Base-by-base conservation (phyloP, 1,140 invertebrate species). In the Lepidurus apus region DNA sequence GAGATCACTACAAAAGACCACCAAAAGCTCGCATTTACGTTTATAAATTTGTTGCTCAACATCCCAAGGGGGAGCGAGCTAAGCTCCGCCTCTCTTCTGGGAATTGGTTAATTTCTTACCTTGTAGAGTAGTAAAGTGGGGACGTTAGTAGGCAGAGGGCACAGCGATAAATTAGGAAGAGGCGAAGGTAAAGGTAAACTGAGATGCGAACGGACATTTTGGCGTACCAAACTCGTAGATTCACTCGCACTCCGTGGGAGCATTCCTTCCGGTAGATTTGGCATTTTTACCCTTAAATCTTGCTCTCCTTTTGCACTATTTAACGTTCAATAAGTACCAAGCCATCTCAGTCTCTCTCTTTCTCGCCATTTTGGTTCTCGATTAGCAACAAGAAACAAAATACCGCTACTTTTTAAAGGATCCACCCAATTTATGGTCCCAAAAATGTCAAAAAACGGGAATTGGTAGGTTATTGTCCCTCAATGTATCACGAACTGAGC, bases 101-200 rank as follows among this genome's bases (percentile, higher is more conserved):
- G 34, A 34, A 34, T 34, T 34, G 34, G 34, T 34, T 34, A 34
- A 34, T 65, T 6, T 11, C 53, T 65, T 65, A 65, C 53, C 53
- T 65, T 65, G 21, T 65, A 65, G 53, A 65, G 53, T n/a, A 65
- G 53, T 21, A 65, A 13, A 65, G 53, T 65, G 21, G 53, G 53
- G 53, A 65, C 53, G 53, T 65, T 65, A 65, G 53, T 65, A 65
- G 53, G 53, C 53, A 65, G 53, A 65, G 53, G 53, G 21, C 53
- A 11, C 53, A 65, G 53, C 53, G 53, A 65, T 13, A 65, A 65
- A 65, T 65, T 65, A 65, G 53, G 53, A 17, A 65, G 53, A 21
- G 53, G 53, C 53, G 53, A 65, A 65, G 53, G 53, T 13, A 65
- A n/a, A 65, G 53, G 53, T 65, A 65, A 65, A 65, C 53, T 65